phyloP scores from a whole-genome alignment of 2,113 vertebrate genomes.

The Strix uralensis region DNA sequence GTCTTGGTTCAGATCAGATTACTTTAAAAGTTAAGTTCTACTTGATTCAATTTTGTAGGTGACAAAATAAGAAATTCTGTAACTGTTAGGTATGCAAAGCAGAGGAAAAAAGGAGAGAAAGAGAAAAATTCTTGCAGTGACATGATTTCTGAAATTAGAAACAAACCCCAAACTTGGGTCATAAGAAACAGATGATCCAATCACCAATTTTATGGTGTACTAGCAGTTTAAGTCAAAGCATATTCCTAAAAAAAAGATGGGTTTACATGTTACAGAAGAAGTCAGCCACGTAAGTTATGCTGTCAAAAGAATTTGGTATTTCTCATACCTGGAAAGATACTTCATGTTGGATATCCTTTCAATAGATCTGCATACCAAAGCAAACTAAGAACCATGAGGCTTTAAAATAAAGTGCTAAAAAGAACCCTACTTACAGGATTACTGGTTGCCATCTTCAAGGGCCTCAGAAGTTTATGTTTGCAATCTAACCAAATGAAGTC shows the following conservation, averaged over 20 bases:
- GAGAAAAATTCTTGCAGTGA: conserved; percentile 19
- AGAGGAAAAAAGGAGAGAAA: conserved; percentile 64
- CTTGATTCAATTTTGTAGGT: background rate
- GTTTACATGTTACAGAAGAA: background rate
- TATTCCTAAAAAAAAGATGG: background rate
- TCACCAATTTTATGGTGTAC: background rate
- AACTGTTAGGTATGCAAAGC: background rate
- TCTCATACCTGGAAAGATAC: conserved; percentile 33
- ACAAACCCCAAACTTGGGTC: background rate
- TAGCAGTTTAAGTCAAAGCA: background rate
- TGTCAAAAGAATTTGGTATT: conserved; percentile 7
- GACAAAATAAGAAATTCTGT: background rate
- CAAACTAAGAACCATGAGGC: background rate
- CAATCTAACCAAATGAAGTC: conserved; percentile 55
- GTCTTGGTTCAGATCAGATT: background rate
- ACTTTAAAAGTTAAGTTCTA: background rate
- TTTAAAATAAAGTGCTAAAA: conserved; percentile 49
- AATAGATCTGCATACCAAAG: background rate
- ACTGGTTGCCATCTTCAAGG: conserved; percentile 51
- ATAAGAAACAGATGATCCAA: conserved; percentile 29
- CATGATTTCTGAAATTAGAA: conserved; percentile 3
- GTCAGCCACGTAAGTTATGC: background rate
- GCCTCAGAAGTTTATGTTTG: conserved; percentile 30
- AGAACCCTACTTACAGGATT: conserved; percentile 57
- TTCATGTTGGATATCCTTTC: background rate